Evolutionary conservation across 2,113 vertebrate genomes (phyloP), one percentile per base, ranked within the genome.

Genomic region (Oryzias celebensis): DNA sequence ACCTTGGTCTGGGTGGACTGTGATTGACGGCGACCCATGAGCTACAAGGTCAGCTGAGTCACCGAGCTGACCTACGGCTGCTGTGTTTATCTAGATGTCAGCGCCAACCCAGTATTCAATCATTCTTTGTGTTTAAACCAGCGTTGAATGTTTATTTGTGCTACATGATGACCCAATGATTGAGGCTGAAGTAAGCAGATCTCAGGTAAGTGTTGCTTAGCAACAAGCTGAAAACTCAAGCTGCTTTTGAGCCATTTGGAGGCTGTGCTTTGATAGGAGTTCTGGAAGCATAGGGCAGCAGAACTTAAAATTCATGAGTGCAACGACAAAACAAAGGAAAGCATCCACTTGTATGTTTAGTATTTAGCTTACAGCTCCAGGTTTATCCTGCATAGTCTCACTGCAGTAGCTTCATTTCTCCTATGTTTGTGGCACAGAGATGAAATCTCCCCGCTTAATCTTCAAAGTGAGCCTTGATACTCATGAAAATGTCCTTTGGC

Each of bases 381-480:
- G 66, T 55, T 45, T 52, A 36, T 51, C 54, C 46, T 36, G 60
- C 0, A 0, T 54, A 46, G 67, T 57, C 65, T 51, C 78, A 68
- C 60, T 71, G 73, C 72, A 3, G 65, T 28, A 50, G 31, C 55
- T 49, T 63, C 44, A 22, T 15, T 36, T 58, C 68, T 82, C 62
- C 23, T 48, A 7, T 65, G 52, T 78, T 66, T 51, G n/a, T 16
- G 0, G 42, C 41, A 52, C n/a, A 6, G 73, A 42, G 63, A 85
- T 48, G 50, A 58, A 71, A 88, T 84, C 72, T 52, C 60, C n/a
- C 24, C 57, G 62, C 71, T 68, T 86, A 82, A 83, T 88, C 85
- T 89, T 86, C 82, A 87, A 87, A 86, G 84, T 79, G 77, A 85
- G 60, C 65, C 67, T 70, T 74, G 73, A 80, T 61, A 73, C 68